These are phyloP conservation scores for Seladonia tumulorum DNA, from an alignment of 2,888 invertebrate species.

Conservation along the genomic window DNA sequence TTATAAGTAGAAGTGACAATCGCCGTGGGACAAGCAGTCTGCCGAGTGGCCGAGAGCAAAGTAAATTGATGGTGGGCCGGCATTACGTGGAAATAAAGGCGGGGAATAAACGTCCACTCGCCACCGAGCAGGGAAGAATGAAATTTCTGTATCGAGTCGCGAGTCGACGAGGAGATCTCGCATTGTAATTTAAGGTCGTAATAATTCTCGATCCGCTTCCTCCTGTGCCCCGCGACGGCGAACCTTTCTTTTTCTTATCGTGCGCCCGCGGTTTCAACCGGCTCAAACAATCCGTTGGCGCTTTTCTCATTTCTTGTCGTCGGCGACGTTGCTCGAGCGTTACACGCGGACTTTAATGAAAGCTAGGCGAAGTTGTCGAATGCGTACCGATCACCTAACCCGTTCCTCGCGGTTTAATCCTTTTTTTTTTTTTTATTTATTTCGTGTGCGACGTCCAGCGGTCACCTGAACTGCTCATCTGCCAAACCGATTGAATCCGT, in stretches of 20 bases:
- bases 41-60: constrained; percentile 56
- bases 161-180: not conserved
- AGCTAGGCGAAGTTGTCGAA: not conserved
- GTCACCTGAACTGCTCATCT: not conserved
- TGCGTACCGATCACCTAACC: not conserved
- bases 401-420: not conserved
- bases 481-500: not conserved
- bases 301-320: not conserved
- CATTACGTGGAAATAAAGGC: constrained; percentile 50
- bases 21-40: constrained; percentile 73
- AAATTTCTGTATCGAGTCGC: constrained; percentile 35
- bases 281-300: not conserved
- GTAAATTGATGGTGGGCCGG: constrained; percentile 58
- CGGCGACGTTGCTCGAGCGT: not conserved
- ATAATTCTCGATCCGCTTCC: constrained; percentile 18
- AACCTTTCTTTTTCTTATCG: not conserved
- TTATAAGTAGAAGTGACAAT: constrained; percentile 74
- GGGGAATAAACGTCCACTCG: constrained; percentile 40
- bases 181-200: constrained; percentile 29
- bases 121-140: constrained; percentile 12
- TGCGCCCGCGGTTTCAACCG: not conserved
- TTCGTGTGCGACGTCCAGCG: not conserved
- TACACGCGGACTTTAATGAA: not conserved
- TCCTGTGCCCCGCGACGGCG: too few relatives aligned
- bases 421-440: not conserved